phyloP scores from a whole-genome alignment of 1,140 invertebrate genomes.

The Saccostrea echinata region DNA sequence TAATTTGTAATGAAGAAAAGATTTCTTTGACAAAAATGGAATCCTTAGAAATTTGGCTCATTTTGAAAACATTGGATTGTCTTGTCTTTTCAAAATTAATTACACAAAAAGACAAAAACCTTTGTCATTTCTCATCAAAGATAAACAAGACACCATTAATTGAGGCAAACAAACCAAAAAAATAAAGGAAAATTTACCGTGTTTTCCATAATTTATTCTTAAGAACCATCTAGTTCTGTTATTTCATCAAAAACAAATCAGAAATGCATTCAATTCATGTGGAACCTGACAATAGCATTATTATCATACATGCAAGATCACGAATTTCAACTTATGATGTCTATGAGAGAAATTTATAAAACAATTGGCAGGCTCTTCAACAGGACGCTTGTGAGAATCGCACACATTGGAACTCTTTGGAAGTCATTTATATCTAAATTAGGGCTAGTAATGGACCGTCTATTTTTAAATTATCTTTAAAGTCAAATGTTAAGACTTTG shows the following conservation, averaged over 20 bases:
- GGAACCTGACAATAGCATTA: not conserved
- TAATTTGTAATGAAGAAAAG: not conserved
- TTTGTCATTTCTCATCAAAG: not conserved
- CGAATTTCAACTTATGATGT: conserved; percentile 11
- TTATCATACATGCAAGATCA: conserved; percentile 13
- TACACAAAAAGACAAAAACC: not conserved
- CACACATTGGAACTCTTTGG: conserved; percentile 11
- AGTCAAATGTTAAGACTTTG: conserved; percentile 33
- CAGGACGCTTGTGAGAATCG: not conserved
- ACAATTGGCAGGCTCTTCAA: conserved; percentile 7
- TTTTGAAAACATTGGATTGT: not conserved
- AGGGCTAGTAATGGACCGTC: not conserved
- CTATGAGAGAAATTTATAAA: conserved; percentile 25
- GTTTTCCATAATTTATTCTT: conserved; percentile 6
- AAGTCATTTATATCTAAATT: not conserved
- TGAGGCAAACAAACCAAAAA: not conserved
- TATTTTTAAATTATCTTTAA: conserved; percentile 30
- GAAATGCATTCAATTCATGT: conserved; percentile 19
- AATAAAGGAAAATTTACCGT: not conserved
- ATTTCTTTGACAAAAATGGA: not conserved
- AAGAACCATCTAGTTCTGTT: not conserved
- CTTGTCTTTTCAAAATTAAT: not conserved
- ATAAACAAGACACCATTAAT: not conserved
- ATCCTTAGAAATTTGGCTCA: not conserved
- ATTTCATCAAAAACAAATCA: not conserved